phyloP scores from a whole-genome alignment of 64 coral and sea anemone genomes.

The Trachythela sp. region DNA sequence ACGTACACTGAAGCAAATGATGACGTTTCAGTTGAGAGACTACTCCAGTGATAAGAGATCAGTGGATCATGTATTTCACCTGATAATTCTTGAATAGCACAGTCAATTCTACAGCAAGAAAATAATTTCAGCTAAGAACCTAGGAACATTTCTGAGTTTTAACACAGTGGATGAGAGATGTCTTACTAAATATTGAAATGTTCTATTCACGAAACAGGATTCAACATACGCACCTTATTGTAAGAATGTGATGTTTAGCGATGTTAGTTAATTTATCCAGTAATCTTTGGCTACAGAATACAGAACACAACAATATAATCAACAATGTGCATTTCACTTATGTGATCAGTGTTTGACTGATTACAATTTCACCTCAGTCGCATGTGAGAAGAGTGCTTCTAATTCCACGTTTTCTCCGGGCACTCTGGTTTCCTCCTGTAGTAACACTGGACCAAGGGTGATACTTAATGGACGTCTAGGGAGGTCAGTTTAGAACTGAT shows the following conservation, averaged over 20 bases:
- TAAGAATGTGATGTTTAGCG: conserved; percentile 73
- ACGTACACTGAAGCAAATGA: conserved; percentile 59
- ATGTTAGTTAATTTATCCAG: conserved; percentile 69
- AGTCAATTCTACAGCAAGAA: conserved; percentile 34
- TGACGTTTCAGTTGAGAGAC: conserved; percentile 52
- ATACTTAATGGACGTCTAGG: too few relatives aligned
- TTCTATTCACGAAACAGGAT: too few relatives aligned
- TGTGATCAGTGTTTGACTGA: too few relatives aligned
- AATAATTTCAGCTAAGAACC: neutral
- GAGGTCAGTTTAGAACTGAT: too few relatives aligned
- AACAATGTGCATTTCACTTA: neutral
- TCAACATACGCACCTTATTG: conserved; percentile 49
- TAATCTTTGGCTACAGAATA: conserved; percentile 58
- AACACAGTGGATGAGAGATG: neutral
- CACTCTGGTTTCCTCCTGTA: too few relatives aligned
- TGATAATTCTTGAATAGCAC: conserved; percentile 50
- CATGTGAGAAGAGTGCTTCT: too few relatives aligned
- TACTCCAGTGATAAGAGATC: conserved; percentile 74
- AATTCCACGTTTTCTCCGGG: too few relatives aligned
- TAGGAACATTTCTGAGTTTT: neutral
- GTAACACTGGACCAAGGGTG: too few relatives aligned
- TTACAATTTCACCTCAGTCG: too few relatives aligned
- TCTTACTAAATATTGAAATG: too few relatives aligned
- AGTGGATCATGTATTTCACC: conserved; percentile 52
- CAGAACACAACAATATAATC: neutral